Conservation (phyloP, 2,113 vertebrate species). For the Clinocottus analis region DNA sequence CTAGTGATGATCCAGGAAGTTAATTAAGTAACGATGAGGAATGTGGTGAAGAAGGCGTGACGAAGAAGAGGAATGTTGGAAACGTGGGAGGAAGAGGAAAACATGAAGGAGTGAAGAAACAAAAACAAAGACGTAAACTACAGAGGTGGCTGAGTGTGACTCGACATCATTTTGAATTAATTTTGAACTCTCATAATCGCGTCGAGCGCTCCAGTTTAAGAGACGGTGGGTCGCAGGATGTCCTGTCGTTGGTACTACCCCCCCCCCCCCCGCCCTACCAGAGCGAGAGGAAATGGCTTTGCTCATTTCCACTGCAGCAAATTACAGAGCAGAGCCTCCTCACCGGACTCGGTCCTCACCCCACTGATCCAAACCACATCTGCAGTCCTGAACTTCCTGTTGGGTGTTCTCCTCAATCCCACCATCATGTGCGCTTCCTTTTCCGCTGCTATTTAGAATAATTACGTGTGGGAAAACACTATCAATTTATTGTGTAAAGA, state of each 20-base stretch:
- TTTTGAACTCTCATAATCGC: slow-evolving; percentile 11
- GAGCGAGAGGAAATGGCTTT: slow-evolving; percentile 72
- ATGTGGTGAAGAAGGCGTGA: too few relatives aligned
- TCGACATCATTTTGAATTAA: background rate
- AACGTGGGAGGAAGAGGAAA: too few relatives aligned
- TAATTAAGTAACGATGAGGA: too few relatives aligned
- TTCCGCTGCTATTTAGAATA: slow-evolving; percentile 28
- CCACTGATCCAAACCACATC: slow-evolving; percentile 19
- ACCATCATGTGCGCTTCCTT: slow-evolving; percentile 40
- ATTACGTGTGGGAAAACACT: slow-evolving; percentile 48
- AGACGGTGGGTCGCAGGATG: slow-evolving; percentile 41
- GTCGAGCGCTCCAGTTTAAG: slow-evolving; percentile 18
- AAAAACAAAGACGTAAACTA: too few relatives aligned
- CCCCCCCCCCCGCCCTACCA: slow-evolving; percentile 3
- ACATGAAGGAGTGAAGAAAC: background rate
- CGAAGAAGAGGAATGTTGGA: too few relatives aligned
- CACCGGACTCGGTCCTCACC: slow-evolving; percentile 7
- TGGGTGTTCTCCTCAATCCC: slow-evolving; percentile 45
- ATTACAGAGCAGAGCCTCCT: slow-evolving; percentile 58
- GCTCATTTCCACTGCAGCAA: slow-evolving; percentile 72
- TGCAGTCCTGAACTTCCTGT: background rate
- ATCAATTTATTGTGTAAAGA: slow-evolving; percentile 15
- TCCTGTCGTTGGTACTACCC: slow-evolving; percentile 51
- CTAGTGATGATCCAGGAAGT: too few relatives aligned
- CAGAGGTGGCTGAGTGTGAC: too few relatives aligned